A percentile compares a stretch with the other conserved stretches of the same genome.
Evolutionary conservation across 2,888 invertebrate genomes (phyloP).

Genomic region (Pemphredon lugubris): DNA sequence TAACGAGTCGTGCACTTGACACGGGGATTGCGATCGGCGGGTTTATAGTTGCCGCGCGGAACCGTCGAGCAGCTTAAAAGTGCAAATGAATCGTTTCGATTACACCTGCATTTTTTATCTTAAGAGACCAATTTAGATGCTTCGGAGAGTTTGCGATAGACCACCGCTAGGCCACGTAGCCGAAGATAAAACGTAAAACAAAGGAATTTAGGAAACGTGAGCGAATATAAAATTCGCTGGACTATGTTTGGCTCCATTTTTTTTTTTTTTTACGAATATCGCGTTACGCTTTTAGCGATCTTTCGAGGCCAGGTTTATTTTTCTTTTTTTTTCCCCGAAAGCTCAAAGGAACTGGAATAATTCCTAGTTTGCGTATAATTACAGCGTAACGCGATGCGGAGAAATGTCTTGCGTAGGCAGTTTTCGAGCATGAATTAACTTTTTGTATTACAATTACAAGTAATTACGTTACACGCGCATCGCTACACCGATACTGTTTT

Average conservation of each 20-base stretch:
- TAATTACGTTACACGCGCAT: not conserved
- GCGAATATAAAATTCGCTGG: no score
- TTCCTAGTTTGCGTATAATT: not conserved
- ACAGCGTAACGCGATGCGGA: not conserved
- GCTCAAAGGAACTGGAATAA: not conserved
- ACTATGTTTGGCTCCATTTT: not conserved
- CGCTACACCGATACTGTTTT: no score
- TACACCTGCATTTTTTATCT: constrained; percentile 68
- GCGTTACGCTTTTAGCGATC: not conserved
- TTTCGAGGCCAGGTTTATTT: not conserved
- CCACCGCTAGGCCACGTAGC: constrained; percentile 11
- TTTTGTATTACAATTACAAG: constrained; percentile 1
- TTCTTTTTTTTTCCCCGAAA: not conserved
- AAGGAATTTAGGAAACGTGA: not conserved
- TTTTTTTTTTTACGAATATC: not conserved
- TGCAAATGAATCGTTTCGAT: constrained; percentile 71
- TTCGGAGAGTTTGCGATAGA: constrained; percentile 55
- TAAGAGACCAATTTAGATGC: constrained; percentile 71
- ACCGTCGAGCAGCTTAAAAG: constrained; percentile 13
- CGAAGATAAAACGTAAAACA: no score
- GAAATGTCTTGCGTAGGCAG: not conserved
- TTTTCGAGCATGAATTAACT: not conserved
- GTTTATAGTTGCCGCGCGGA: constrained; percentile 38
- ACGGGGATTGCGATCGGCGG: not conserved
- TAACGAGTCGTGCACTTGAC: constrained; percentile 21